Percentiles rank a stretch among this genome's conserved stretches.
phyloP scores from a whole-genome alignment of 2,797 vertebrate genomes.

The Molossus alvarezi region DNA sequence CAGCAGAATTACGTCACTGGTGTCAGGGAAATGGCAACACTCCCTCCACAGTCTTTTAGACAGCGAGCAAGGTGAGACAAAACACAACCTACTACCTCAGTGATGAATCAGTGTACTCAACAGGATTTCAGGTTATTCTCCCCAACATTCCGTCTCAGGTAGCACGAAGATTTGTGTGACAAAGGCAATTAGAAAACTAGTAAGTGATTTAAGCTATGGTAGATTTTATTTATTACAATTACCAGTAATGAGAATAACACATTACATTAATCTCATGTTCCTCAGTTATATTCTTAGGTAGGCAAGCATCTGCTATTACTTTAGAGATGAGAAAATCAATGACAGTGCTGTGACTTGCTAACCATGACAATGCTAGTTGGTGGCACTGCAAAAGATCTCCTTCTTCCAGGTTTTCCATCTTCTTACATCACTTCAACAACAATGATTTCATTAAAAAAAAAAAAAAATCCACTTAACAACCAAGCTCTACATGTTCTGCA shows the following conservation, averaged over 20 bases:
- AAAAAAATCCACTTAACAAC: neutral
- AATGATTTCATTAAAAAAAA: neutral
- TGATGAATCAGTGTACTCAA: neutral
- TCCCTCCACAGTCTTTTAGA: neutral
- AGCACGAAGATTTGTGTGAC: neutral
- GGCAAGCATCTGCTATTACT: neutral
- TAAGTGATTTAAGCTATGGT: neutral
- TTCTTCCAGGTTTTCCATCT: neutral
- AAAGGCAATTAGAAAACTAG: constrained; percentile 1
- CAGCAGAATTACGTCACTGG: neutral
- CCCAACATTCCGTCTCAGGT: neutral
- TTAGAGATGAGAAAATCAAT: constrained; percentile 23
- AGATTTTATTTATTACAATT: neutral
- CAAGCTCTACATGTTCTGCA: neutral
- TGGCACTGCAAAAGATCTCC: neutral
- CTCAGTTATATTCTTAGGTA: neutral
- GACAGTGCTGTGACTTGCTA: neutral
- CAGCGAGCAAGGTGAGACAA: neutral
- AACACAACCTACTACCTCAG: neutral
- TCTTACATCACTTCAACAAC: neutral
- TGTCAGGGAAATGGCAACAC: neutral
- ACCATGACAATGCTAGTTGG: neutral
- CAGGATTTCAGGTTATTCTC: neutral
- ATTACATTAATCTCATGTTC: neutral
- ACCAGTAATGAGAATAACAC: neutral